These are phyloP conservation scores for Marmota monax DNA, from an alignment of 2,113 vertebrate species.

Conservation along the genomic window DNA sequence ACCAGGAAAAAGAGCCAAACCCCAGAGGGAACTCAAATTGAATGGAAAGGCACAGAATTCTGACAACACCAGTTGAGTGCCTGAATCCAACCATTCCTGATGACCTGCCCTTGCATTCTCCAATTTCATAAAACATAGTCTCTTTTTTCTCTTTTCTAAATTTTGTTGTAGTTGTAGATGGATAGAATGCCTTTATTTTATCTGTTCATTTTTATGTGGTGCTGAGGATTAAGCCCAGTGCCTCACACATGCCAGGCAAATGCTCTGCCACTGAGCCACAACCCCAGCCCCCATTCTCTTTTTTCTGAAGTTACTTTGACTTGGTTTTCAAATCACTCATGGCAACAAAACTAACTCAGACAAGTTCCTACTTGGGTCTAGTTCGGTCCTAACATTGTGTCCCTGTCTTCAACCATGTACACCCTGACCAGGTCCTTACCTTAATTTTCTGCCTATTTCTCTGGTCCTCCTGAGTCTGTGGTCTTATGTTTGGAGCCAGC, in stretches of 20 bases:
- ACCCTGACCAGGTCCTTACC: not conserved
- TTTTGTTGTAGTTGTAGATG: too few species aligned
- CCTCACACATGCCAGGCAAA: too few species aligned
- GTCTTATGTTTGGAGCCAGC: not conserved
- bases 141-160: not conserved
- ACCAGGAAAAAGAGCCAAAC: not conserved
- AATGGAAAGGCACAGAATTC: slow-evolving; percentile 11
- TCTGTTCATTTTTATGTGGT: too few species aligned
- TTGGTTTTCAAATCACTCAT: not conserved
- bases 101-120: not conserved
- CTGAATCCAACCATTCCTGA: not conserved
- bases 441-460: slow-evolving; percentile 41
- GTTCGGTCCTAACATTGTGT: not conserved
- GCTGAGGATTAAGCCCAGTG: too few species aligned
- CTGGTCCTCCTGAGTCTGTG: not conserved
- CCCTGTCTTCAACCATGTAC: not conserved
- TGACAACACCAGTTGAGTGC: not conserved
- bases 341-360: not conserved
- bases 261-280: too few species aligned
- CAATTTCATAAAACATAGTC: not conserved
- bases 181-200: too few species aligned
- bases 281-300: not conserved
- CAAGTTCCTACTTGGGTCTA: not conserved
- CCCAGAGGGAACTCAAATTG: not conserved
- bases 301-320: slow-evolving; percentile 10